Conservation (phyloP, 2,113 vertebrate genomes). For the Loxodonta africana region DNA sequence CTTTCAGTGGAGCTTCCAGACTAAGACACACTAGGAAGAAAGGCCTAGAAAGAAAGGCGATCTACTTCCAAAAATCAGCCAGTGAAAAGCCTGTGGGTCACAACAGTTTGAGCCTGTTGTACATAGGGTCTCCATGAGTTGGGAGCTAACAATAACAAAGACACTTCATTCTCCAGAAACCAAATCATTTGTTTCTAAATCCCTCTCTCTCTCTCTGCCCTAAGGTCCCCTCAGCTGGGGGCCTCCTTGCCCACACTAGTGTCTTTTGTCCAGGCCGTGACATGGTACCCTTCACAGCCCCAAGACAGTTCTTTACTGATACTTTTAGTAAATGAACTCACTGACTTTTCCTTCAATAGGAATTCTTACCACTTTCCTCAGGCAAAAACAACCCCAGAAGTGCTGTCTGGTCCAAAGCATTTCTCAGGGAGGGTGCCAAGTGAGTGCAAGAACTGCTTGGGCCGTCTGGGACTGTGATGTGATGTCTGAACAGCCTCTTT, state of each 20-base stretch:
- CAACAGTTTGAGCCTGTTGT: not conserved
- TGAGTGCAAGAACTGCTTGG: not conserved
- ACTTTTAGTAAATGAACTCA: slow-evolving; percentile 3
- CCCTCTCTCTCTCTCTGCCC: not conserved
- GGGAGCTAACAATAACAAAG: not conserved
- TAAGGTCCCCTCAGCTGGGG: not conserved
- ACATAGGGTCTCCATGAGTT: not conserved
- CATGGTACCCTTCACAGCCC: not conserved
- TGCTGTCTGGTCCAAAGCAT: slow-evolving; percentile 62
- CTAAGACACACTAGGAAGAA: not conserved
- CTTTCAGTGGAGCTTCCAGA: not conserved
- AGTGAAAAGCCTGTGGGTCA: not conserved
- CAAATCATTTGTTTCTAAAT: not conserved
- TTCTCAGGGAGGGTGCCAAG: slow-evolving; percentile 65
- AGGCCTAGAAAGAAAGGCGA: not conserved
- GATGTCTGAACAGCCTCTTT: slow-evolving; percentile 70
- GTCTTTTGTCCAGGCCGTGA: not conserved
- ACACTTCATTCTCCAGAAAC: slow-evolving; percentile 3
- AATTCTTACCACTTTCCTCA: slow-evolving; percentile 65
- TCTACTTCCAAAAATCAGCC: not conserved
- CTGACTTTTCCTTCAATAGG: slow-evolving; percentile 37
- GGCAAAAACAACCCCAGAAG: slow-evolving; percentile 63
- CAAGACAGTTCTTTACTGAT: not conserved
- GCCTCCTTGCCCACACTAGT: not conserved
- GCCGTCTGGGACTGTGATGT: slow-evolving; percentile 62